Conservation (phyloP, 2,113 vertebrate species). For the Atherinomorus stipes region DNA sequence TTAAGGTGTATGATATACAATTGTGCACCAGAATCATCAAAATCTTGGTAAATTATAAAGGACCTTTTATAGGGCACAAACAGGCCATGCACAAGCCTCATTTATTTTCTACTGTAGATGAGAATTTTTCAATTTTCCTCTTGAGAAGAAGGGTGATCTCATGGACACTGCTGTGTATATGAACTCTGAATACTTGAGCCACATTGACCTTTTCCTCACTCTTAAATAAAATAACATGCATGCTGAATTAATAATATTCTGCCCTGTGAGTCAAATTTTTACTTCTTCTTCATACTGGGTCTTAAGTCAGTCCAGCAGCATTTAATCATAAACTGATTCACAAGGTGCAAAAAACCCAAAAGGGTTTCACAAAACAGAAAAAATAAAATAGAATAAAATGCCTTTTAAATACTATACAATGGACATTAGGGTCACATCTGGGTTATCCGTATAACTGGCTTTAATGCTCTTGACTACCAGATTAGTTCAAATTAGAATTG, state of each 20-base stretch:
- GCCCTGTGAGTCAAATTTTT: background rate
- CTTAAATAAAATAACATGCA: constrained; percentile 13
- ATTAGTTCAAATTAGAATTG: constrained; percentile 42
- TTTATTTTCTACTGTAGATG: constrained; percentile 11
- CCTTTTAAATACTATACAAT: constrained; percentile 10
- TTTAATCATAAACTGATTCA: constrained; percentile 5
- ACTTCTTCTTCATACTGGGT: background rate
- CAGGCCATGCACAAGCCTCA: background rate
- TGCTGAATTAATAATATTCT: background rate
- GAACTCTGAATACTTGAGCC: background rate
- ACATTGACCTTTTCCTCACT: constrained; percentile 12
- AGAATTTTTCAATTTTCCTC: background rate
- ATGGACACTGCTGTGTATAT: background rate
- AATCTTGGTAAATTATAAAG: background rate
- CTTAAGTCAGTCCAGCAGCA: constrained; percentile 19
- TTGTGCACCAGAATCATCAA: constrained; percentile 4
- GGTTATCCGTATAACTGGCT: constrained; percentile 17
- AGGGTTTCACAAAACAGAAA: background rate
- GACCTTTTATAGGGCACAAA: background rate
- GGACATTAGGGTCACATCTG: constrained; percentile 17
- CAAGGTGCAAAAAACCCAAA: constrained; percentile 21
- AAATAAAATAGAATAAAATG: background rate
- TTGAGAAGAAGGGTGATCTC: background rate
- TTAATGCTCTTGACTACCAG: constrained; percentile 12
- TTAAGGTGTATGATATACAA: constrained; percentile 1